Conservation (phyloP, 2,797 vertebrate species). For the Tragelaphus oryx region DNA sequence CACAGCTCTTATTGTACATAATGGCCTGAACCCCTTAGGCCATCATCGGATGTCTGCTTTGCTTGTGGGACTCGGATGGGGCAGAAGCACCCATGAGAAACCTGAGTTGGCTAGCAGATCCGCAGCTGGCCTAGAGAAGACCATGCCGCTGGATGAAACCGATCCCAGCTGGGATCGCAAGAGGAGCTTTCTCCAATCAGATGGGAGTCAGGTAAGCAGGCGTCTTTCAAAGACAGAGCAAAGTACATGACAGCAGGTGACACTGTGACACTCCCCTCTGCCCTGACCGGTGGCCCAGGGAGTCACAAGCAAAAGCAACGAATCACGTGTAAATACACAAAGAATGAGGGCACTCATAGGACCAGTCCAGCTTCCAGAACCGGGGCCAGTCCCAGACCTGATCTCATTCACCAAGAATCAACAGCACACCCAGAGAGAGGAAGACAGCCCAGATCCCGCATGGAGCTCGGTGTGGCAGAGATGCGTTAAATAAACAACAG, state of each 20-base stretch:
- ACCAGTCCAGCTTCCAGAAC: not conserved
- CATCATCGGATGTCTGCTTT: not conserved
- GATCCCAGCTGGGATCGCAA: not conserved
- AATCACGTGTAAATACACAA: not conserved
- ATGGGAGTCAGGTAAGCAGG: not conserved
- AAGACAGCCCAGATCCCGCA: not conserved
- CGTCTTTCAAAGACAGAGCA: not conserved
- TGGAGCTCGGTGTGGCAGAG: not conserved
- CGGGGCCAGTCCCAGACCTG: not conserved
- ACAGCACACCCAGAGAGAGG: not conserved
- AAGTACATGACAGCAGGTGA: not conserved
- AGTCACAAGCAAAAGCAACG: not conserved
- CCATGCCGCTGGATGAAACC: accelerated
- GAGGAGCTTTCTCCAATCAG: not conserved
- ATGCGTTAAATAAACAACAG: not conserved
- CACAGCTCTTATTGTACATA: too few species aligned
- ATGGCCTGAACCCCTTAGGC: not conserved
- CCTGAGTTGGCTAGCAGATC: not conserved
- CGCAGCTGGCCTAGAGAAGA: not conserved
- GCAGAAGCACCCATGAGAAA: not conserved
- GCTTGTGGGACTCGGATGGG: not conserved
- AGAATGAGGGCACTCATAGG: not conserved
- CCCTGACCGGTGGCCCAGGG: accelerated
- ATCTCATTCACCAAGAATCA: not conserved
- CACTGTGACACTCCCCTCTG: not conserved